A percentile compares a stretch with the other conserved stretches of the same genome.
These are phyloP conservation scores for Seriola quinqueradiata DNA, from an alignment of 2,113 vertebrate species.

Conservation along the genomic window DNA sequence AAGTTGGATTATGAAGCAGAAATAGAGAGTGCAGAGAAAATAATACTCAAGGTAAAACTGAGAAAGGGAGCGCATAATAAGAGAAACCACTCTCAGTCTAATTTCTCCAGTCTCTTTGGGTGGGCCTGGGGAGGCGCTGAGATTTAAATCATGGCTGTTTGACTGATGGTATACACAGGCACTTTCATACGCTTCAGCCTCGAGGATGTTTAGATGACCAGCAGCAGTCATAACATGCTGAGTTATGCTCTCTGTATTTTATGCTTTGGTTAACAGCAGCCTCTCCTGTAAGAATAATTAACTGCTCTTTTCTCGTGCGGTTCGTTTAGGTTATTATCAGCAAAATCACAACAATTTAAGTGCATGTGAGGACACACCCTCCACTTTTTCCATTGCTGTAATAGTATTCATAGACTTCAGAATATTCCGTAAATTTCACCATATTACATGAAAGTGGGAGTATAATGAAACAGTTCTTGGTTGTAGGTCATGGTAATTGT, in stretches of 20 bases:
- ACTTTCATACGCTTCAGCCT: slow-evolving; percentile 56
- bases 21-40: slow-evolving; percentile 1
- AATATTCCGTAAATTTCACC: slow-evolving; percentile 8
- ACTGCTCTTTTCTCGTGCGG: neutral
- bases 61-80: slow-evolving; percentile 12
- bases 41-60: slow-evolving; percentile 11
- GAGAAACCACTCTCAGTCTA: slow-evolving; percentile 31
- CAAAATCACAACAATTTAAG: slow-evolving; percentile 31
- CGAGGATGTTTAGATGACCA: slow-evolving; percentile 77
- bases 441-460: slow-evolving; percentile 9
- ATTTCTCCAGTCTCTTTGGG: slow-evolving; percentile 71
- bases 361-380: slow-evolving; percentile 9
- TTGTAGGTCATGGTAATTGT: slow-evolving; percentile 13
- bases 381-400: slow-evolving; percentile 1
- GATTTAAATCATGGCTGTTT: slow-evolving; percentile 74
- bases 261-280: slow-evolving; percentile 61
- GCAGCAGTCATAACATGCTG: slow-evolving; percentile 64
- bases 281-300: slow-evolving; percentile 18
- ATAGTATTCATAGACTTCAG: neutral
- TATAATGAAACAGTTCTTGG: slow-evolving; percentile 41
- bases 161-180: slow-evolving; percentile 71
- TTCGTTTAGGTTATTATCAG: slow-evolving; percentile 17
- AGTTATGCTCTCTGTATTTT: slow-evolving; percentile 60
- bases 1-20: slow-evolving; percentile 10
- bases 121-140: slow-evolving; percentile 66